phyloP scores from a whole-genome alignment of 2,888 invertebrate species.

The Druceiella hillmani region DNA sequence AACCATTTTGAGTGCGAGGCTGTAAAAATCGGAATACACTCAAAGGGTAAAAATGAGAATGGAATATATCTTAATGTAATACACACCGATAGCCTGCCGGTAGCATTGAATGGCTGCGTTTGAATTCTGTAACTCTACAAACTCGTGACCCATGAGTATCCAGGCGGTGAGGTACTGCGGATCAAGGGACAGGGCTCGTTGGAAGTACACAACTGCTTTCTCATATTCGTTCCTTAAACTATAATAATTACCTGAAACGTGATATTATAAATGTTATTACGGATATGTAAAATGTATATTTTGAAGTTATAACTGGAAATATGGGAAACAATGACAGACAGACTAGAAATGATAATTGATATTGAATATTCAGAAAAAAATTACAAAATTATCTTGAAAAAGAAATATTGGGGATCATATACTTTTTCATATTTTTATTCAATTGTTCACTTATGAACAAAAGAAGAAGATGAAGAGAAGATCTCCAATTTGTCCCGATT shows the following conservation, averaged over 20 bases:
- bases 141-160: conserved; percentile 99
- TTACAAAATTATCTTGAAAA: too few species aligned
- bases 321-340: background rate
- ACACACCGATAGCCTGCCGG: conserved; percentile 85
- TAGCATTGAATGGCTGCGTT: conserved; percentile 99
- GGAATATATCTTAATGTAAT: background rate
- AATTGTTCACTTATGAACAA: background rate
- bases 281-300: background rate
- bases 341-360: too few species aligned
- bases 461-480: too few species aligned
- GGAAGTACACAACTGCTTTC: conserved; percentile 96
- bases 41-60: too few species aligned
- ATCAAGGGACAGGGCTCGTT: conserved; percentile 88
- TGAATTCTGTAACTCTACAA: conserved; percentile 97
- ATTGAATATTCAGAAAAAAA: too few species aligned
- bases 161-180: conserved; percentile 93
- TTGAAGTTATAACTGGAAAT: background rate
- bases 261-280: background rate
- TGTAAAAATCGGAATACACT: too few species aligned
- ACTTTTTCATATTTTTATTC: background rate
- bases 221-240: conserved; percentile 93
- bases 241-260: conserved; percentile 89
- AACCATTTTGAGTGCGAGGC: too few species aligned
- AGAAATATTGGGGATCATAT: background rate
- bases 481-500: background rate